Evolutionary conservation across 2,888 invertebrate genomes (phyloP), one percentile per base, ranked within the genome.

Genomic region (Aleiodes alternator): DNA sequence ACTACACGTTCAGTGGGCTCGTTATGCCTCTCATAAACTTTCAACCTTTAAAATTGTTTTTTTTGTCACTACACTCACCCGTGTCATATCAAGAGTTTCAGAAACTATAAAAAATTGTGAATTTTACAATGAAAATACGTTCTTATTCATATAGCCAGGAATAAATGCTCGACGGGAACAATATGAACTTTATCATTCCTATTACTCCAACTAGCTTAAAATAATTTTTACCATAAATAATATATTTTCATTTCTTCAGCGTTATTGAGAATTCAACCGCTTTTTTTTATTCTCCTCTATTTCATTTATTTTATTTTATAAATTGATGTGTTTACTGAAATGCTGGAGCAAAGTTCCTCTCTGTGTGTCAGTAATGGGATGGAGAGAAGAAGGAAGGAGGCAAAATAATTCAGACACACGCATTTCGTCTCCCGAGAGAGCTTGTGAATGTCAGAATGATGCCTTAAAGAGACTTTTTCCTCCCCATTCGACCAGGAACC

Each of bases 21-120:
- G 68, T 57, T 77, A 64, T 72, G 50, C 76, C 64, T 51, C 72
- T 72, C 55, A 55, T 55, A 55, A 9, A 55, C 8, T 11, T 43
- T 43, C 7, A 43, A 55, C 14, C 48, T 48, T 8, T 64, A 48
- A 23, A 23, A 64, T 43, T 48, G 16, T 48, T 43, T 64, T 48
- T 34, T 34, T 6, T 6, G 16, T 16, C 11, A 23, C 14, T 7
- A 4, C 9, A 9, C 9, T 43, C 14, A 38, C 61, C 23, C n/a
- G 34, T 59, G 43, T 14, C 11, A 34, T 48, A 43, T 48, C 43
- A 70, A 70, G 55, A 38, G 9, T 9, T 9, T 31, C 43, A 12
- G 1, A 69, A 73, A 14, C 59, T 34, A 31, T 61, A 38, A 72
- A 72, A 51, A 11, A 64, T 16, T 34, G 4, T 6, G 7, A 1